phyloP scores from a whole-genome alignment of 2,797 vertebrate species.

The Phrynocephalus forsythii region DNA sequence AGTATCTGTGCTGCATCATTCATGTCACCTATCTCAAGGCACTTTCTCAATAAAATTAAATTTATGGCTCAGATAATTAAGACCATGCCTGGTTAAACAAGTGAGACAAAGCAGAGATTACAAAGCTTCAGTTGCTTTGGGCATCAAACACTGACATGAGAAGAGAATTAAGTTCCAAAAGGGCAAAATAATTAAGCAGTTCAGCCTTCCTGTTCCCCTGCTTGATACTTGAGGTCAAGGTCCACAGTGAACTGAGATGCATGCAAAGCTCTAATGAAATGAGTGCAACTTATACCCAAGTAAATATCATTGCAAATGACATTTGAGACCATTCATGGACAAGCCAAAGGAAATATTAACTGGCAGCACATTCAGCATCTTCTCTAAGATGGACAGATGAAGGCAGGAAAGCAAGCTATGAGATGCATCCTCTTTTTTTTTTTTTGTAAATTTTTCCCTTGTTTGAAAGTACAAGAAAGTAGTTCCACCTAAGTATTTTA shows the following conservation, averaged over 20 bases:
- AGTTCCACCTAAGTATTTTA: not conserved
- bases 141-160: slow-evolving; percentile 19
- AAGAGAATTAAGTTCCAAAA: slow-evolving; percentile 30
- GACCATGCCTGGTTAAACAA: slow-evolving; percentile 58
- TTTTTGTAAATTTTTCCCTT: not conserved
- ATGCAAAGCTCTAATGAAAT: not conserved
- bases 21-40: slow-evolving; percentile 23
- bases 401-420: not conserved
- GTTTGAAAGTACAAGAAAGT: not conserved
- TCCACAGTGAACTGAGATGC: not conserved
- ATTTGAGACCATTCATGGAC: not conserved
- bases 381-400: not conserved
- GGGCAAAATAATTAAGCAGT: slow-evolving; percentile 6
- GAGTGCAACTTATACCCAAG: not conserved
- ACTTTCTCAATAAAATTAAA: slow-evolving; percentile 53
- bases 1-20: slow-evolving; percentile 29
- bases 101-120: slow-evolving; percentile 44
- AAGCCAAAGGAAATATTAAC: not conserved
- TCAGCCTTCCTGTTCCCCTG: slow-evolving; percentile 22
- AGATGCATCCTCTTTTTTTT: not conserved
- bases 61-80: slow-evolving; percentile 57
- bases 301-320: not conserved
- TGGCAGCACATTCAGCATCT: not conserved
- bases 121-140: slow-evolving; percentile 29
- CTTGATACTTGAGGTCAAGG: not conserved